Evolutionary conservation across 2,113 vertebrate species (phyloP), one percentile per base, ranked within the genome.

Genomic region (Danionella cerebrum): DNA sequence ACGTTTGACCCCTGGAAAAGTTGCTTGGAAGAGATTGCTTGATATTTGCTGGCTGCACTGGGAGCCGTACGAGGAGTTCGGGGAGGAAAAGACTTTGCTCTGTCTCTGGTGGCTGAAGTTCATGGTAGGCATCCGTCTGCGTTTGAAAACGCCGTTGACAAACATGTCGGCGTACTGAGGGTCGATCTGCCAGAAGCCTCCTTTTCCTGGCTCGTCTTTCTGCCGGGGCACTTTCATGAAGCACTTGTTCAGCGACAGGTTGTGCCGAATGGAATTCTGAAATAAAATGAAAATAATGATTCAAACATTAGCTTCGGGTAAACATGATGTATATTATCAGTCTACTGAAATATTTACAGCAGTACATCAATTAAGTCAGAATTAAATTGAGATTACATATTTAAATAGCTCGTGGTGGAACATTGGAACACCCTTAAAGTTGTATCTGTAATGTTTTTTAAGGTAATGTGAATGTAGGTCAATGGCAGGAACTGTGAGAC

Each of bases 191-290:
- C 91, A 93, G 76, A 93, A 91, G 76, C 93, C 91, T 48, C 93
- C 94, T 80, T 95, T 96, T 42, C 94, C 94, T 0, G 94, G 93
- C 75, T 94, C 92, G 27, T 93, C 91, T 65, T 96, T 95, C 78
- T 90, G 91, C 45, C 94, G 83, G 73, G 93, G 92, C 65, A 96
- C 94, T 86, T 95, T 96, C 90, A 90, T 91, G 83, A 95, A 96
- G 84, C 92, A 95, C 83, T 95, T 94, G 85, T 96, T 94, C 80
- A 96, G 86, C 29, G 93, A 96, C 72, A 96, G 81, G 86, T 95
- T 95, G 84, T 95, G 93, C 51, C 93, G 89, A 77, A 96, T 96
- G 2, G 93, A 95, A 84, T 96, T 96, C 93, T 96, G 84, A 22
- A 64, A 71, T 44, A 62, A 59, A 68, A 62, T 47, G 44, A 48